Percentiles rank a stretch among this genome's conserved stretches.
Evolutionary conservation across 2,888 invertebrate species (phyloP).

Genomic region (Hoplodrina ambigua): DNA sequence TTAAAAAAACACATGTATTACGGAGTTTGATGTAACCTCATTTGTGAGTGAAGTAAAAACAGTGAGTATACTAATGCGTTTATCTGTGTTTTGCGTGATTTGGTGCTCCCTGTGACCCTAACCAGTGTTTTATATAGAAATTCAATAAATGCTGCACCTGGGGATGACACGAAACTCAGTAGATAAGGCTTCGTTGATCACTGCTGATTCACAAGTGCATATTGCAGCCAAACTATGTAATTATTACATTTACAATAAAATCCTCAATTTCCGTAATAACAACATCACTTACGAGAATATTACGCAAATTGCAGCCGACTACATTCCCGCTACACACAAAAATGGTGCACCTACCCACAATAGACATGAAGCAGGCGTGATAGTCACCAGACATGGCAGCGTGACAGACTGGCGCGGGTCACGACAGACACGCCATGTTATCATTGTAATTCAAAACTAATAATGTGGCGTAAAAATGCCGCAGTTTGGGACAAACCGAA

Average conservation of each 20-base stretch:
- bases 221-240: background rate
- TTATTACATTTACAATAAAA: constrained; percentile 8
- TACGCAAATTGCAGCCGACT: constrained; percentile 12
- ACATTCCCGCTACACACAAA: constrained; percentile 27
- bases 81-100: constrained; percentile 1
- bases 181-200: background rate
- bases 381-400: constrained; percentile 43
- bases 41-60: constrained; percentile 18
- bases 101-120: background rate
- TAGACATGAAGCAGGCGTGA: constrained; percentile 22
- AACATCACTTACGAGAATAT: constrained; percentile 7
- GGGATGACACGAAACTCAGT: background rate
- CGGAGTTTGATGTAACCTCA: constrained; percentile 16
- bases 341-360: constrained; percentile 17
- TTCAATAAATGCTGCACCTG: background rate
- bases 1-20: constrained; percentile 2
- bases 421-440: constrained; percentile 49
- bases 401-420: constrained; percentile 38
- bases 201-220: background rate
- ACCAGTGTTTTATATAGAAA: background rate
- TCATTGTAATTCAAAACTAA: constrained; percentile 36
- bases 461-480: constrained; percentile 20
- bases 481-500: constrained; percentile 3
- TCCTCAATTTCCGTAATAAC: constrained; percentile 10
- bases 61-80: background rate